These are phyloP conservation scores for Erythrolamprus reginae DNA, from an alignment of 2,113 vertebrate species.

Conservation along the genomic window DNA sequence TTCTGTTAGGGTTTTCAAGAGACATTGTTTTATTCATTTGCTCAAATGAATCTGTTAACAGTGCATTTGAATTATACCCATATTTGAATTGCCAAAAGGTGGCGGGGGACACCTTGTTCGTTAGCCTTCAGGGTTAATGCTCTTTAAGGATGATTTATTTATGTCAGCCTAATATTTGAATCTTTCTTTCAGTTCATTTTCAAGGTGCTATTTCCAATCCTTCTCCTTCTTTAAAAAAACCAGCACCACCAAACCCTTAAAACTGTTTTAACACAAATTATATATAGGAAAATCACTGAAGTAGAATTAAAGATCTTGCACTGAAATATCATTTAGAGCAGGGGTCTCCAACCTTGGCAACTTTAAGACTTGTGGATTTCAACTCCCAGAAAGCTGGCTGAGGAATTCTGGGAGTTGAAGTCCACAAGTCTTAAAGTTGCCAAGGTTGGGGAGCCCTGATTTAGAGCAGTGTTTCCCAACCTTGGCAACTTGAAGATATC, in stretches of 20 bases:
- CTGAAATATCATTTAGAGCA: neutral
- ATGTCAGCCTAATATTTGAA: conserved; percentile 21
- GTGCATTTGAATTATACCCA: conserved; percentile 50
- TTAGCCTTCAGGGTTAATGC: conserved; percentile 25
- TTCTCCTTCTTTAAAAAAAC: neutral
- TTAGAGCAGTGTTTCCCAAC: neutral
- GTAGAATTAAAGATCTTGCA: neutral
- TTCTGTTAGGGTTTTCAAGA: conserved; percentile 57
- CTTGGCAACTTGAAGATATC: too few relatives aligned
- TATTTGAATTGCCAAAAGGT: conserved; percentile 62
- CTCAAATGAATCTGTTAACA: conserved; percentile 63
- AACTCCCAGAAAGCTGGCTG: too few relatives aligned
- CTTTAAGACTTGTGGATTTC: too few relatives aligned
- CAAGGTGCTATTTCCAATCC: neutral
- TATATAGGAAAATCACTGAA: neutral
- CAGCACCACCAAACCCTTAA: neutral
- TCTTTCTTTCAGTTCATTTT: neutral
- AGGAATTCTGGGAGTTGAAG: too few relatives aligned
- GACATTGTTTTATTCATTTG: conserved; percentile 60
- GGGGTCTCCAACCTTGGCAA: too few relatives aligned
- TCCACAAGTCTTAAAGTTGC: too few relatives aligned
- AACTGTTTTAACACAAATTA: neutral
- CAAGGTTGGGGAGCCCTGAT: too few relatives aligned
- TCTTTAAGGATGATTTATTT: neutral
- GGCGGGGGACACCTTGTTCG: conserved; percentile 6